Evolutionary conservation across 2,113 vertebrate species (phyloP).

Genomic region (Bungarus multicinctus): DNA sequence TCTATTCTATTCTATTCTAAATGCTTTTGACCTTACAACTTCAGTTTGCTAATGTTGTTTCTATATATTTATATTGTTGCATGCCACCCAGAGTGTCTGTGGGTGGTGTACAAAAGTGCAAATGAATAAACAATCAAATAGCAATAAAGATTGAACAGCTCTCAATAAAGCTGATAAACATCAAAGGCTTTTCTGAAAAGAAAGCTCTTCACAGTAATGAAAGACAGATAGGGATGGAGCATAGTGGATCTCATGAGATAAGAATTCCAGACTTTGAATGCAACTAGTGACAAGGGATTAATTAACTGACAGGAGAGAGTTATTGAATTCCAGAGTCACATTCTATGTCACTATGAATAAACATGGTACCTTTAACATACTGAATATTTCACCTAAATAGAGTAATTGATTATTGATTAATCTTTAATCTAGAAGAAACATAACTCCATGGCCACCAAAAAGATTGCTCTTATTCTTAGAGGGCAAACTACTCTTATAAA

Average conservation of each 20-base stretch:
- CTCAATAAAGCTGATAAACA: background rate
- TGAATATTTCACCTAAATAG: background rate
- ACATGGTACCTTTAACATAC: background rate
- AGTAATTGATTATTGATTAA: background rate
- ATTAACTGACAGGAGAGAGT: constrained; percentile 28
- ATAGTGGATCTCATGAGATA: background rate
- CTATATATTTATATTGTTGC: background rate
- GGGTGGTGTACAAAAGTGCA: background rate
- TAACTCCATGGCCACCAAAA: background rate
- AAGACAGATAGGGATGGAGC: background rate
- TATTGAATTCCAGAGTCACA: background rate
- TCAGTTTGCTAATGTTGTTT: background rate
- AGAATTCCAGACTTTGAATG: background rate
- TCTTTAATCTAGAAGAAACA: background rate
- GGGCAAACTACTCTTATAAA: background rate
- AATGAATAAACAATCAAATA: background rate
- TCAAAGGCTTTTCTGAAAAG: background rate
- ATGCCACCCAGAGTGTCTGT: background rate
- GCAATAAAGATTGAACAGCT: background rate
- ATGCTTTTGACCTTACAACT: background rate
- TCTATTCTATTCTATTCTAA: no score
- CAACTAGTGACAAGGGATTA: background rate
- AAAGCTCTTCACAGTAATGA: background rate
- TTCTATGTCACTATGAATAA: background rate
- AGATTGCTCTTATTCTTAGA: background rate